phyloP scores from a whole-genome alignment of 1,140 invertebrate species.

The Lepidurus arcticus region DNA sequence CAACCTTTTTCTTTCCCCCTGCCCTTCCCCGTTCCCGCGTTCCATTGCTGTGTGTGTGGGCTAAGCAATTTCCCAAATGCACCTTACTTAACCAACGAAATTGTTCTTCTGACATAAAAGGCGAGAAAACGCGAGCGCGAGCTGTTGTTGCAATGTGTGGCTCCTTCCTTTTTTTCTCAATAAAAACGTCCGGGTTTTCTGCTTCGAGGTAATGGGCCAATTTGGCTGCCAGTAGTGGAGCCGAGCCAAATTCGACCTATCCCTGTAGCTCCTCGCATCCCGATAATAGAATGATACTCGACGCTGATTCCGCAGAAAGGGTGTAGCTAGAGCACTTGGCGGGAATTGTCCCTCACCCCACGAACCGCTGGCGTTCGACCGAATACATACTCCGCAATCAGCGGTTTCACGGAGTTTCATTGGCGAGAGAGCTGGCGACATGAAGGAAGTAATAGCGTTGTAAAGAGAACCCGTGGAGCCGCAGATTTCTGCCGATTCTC shows the following conservation, averaged over 20 bases:
- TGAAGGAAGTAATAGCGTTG: conserved; percentile 19
- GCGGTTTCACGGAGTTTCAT: not conserved
- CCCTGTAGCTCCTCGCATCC: not conserved
- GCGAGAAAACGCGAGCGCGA: conserved; percentile 17
- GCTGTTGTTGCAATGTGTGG: not conserved
- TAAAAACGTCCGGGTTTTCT: not conserved
- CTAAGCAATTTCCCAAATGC: not conserved
- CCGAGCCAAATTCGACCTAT: not conserved
- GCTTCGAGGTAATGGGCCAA: not conserved
- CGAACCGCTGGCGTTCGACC: not conserved
- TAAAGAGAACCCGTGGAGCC: not conserved
- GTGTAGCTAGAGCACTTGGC: not conserved
- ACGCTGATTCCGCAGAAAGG: conserved; percentile 5
- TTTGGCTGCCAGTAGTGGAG: not conserved
- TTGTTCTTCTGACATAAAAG: not conserved
- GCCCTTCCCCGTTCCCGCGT: not conserved
- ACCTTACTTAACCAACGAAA: conserved; percentile 16
- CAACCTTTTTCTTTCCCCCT: not conserved
- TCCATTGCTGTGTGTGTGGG: not conserved
- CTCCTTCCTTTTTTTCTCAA: not conserved
- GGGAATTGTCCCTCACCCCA: not conserved
- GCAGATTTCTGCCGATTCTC: not conserved
- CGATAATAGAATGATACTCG: conserved; percentile 12
- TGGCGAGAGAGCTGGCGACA: conserved; percentile 7
- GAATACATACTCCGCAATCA: not conserved